Conservation (phyloP, 2,888 invertebrate species). For the Siphonodentalium dalli region DNA sequence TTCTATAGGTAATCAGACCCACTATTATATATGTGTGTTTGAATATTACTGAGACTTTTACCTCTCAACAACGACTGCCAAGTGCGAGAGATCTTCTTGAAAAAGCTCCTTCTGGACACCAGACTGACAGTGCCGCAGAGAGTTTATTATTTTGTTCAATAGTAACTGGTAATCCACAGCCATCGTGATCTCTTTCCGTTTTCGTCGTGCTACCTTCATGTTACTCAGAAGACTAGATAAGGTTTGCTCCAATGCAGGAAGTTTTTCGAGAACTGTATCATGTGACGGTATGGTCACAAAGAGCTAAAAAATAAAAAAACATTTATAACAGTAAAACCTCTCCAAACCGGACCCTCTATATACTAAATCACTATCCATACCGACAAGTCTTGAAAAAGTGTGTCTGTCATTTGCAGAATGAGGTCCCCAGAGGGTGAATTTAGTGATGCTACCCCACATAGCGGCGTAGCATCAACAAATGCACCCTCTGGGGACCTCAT, state of each 20-base stretch:
- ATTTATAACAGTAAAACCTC: not conserved
- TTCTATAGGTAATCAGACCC: too few species aligned
- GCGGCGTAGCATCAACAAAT: too few species aligned
- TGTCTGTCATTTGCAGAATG: too few species aligned
- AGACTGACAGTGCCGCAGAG: conserved; percentile 79
- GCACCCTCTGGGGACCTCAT: too few species aligned
- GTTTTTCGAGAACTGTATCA: conserved; percentile 43
- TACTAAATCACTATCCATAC: too few species aligned
- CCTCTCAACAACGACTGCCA: conserved; percentile 89
- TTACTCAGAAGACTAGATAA: conserved; percentile 83
- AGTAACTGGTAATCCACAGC: conserved; percentile 86
- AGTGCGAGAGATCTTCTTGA: conserved; percentile 77
- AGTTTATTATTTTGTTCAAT: conserved; percentile 82
- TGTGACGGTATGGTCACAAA: conserved; percentile 43
- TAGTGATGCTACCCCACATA: too few species aligned
- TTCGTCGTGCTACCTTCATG: conserved; percentile 79
- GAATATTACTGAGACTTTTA: too few species aligned
- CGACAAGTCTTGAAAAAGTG: too few species aligned
- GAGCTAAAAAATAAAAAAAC: conserved; percentile 37
- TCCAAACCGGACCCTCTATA: too few species aligned
- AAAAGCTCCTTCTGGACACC: conserved; percentile 67
- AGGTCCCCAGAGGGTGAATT: too few species aligned
- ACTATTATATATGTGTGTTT: too few species aligned
- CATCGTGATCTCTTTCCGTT: conserved; percentile 87
- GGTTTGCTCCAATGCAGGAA: conserved; percentile 52